Conservation (phyloP, 2,113 vertebrate genomes). For the Ptyas mucosa region DNA sequence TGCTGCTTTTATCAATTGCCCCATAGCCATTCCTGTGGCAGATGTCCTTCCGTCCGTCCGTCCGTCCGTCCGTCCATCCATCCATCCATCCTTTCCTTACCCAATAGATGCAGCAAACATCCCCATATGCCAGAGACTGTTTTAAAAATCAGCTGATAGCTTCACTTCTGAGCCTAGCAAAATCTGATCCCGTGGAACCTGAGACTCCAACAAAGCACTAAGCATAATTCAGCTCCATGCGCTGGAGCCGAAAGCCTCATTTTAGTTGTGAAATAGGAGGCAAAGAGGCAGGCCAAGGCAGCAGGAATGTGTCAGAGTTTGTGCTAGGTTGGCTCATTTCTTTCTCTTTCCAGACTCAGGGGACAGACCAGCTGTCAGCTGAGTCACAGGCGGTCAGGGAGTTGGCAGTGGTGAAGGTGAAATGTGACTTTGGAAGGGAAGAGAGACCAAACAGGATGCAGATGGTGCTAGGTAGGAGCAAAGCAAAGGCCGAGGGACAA, state of each 20-base stretch:
- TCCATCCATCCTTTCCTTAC: not conserved
- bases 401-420: not conserved
- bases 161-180: not conserved
- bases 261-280: not conserved
- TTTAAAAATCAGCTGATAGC: not conserved
- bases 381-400: slow-evolving; percentile 3
- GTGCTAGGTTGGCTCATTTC: not conserved
- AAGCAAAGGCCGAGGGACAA: not conserved
- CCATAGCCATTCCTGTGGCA: not conserved
- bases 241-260: not conserved
- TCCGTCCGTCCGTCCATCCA: not conserved
- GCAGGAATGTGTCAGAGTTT: not conserved
- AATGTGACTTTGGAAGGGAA: not conserved
- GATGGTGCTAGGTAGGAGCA: not conserved
- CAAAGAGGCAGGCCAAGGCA: not conserved
- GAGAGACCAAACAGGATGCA: slow-evolving; percentile 9
- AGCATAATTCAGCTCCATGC: not conserved
- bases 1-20: not conserved
- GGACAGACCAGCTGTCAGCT: slow-evolving; percentile 20
- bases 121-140: not conserved
- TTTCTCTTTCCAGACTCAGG: not conserved
- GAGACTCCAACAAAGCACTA: not conserved
- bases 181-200: not conserved
- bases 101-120: not conserved
- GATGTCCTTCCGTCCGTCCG: not conserved